These are phyloP conservation scores for Pelobates cultripes DNA, from an alignment of 2,797 vertebrate species.

Conservation along the genomic window DNA sequence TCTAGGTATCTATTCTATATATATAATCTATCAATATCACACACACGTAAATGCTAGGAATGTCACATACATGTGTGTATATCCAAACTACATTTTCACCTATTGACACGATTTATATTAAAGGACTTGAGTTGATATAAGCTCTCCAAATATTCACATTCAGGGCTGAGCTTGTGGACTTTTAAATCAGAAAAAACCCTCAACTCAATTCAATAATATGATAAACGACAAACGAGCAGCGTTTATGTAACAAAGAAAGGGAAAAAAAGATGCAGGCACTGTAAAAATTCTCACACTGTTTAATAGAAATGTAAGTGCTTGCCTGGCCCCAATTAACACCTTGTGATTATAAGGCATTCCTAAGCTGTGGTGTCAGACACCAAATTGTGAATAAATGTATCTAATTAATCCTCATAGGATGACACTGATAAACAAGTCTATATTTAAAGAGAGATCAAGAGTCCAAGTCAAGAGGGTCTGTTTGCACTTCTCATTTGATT, in stretches of 20 bases:
- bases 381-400: constrained; percentile 80
- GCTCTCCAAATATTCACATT: neutral
- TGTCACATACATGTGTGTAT: no score
- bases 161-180: no score
- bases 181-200: neutral
- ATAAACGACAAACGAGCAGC: constrained; percentile 73
- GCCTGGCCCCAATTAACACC: constrained; percentile 99
- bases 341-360: constrained; percentile 93
- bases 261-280: constrained; percentile 55
- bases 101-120: no score
- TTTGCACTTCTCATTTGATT: constrained; percentile 72
- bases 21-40: no score
- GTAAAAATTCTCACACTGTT: constrained; percentile 83
- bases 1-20: no score
- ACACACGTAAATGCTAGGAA: no score
- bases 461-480: constrained; percentile 73
- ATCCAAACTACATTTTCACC: no score
- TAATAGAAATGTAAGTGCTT: constrained; percentile 92
- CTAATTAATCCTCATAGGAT: constrained; percentile 86
- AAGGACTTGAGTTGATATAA: no score
- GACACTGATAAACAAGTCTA: constrained; percentile 84
- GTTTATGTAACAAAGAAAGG: constrained; percentile 37
- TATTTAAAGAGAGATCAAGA: constrained; percentile 79
- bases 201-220: constrained; percentile 53
- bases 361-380: constrained; percentile 83